Percentiles rank a stretch among this genome's conserved stretches.
Evolutionary conservation across 2,888 invertebrate genomes (phyloP).

Genomic region (Caenorhabditis drosophilae): DNA sequence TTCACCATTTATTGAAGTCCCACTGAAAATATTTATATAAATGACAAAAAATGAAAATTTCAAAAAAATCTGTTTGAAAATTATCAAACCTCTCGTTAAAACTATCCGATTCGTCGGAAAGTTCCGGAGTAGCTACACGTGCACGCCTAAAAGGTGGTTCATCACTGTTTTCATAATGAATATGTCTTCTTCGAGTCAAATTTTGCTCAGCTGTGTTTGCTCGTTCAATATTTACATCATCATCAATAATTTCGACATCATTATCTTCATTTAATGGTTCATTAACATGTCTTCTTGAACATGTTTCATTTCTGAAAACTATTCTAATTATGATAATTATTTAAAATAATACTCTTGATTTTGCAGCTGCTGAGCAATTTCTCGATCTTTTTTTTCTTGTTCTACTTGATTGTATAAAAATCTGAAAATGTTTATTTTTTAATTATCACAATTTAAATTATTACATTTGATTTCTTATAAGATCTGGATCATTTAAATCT

Average conservation of each 20-base stretch:
- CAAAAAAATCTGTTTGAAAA: neutral
- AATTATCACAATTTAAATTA: neutral
- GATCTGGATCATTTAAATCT: neutral
- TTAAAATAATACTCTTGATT: neutral
- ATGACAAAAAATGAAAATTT: too few relatives aligned
- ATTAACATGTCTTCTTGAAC: neutral
- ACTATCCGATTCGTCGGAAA: neutral
- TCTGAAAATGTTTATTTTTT: slow-evolving; percentile 6
- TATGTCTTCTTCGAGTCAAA: neutral
- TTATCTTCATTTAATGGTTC: neutral
- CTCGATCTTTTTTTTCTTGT: slow-evolving; percentile 8
- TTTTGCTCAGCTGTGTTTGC: too few relatives aligned
- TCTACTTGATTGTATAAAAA: slow-evolving; percentile 1
- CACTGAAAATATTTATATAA: too few relatives aligned
- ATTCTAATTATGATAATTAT: neutral
- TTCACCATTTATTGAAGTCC: too few relatives aligned
- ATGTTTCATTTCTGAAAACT: neutral
- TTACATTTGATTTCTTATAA: neutral
- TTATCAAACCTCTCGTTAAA: neutral
- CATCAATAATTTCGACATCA: neutral
- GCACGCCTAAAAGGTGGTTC: too few relatives aligned
- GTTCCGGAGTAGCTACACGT: too few relatives aligned
- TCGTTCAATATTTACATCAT: too few relatives aligned
- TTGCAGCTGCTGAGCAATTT: slow-evolving; percentile 1
- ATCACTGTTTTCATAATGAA: neutral